Evolutionary conservation across 2,113 vertebrate species (phyloP), one percentile per base, ranked within the genome.

Genomic region (Lipophrys pholis): DNA sequence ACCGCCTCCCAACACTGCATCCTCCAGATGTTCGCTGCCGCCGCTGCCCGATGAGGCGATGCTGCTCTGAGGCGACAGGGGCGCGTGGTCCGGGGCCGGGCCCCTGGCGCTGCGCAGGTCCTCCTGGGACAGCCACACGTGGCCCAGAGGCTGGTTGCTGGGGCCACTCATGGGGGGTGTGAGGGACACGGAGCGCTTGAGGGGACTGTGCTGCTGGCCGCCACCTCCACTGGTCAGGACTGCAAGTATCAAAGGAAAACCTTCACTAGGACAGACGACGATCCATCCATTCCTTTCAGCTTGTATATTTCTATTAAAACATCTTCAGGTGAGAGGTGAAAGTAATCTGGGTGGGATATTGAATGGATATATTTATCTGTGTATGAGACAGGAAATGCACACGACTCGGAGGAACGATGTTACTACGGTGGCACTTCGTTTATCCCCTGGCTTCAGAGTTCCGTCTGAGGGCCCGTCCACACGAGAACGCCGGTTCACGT

Each of bases 91-190:
- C 14, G 94, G 96, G 89, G 97, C 94, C 36, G 95, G 93, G 91
- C 95, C 96, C 91, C 96, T 94, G 76, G 86, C 35, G 39, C 93
- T 95, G 84, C 96, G 94, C 81, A 99, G 95, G 90, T 99, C 98
- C 94, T 99, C 98, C 93, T 99, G 98, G 89, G 98, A 99, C 94
- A 99, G 95, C 98, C 98, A 99, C 91, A 96, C 96, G 83, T 97
- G 97, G 92, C 97, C 97, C 91, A 99, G 93, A 77, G 96, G 94
- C 84, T 97, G 96, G 93, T 76, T 89, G 70, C 94, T 95, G 91
- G 96, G 95, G 90, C 96, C 97, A 82, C 95, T 97, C 94, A 98
- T 99, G 90, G 98, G 97, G 86, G 98, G 98, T 65, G 98, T 99
- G 86, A 99, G 96, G 93, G 98, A 99, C 87, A 99, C 97, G 51